These are phyloP conservation scores for Myopa testacea DNA, from an alignment of 2,888 invertebrate species.

Conservation along the genomic window DNA sequence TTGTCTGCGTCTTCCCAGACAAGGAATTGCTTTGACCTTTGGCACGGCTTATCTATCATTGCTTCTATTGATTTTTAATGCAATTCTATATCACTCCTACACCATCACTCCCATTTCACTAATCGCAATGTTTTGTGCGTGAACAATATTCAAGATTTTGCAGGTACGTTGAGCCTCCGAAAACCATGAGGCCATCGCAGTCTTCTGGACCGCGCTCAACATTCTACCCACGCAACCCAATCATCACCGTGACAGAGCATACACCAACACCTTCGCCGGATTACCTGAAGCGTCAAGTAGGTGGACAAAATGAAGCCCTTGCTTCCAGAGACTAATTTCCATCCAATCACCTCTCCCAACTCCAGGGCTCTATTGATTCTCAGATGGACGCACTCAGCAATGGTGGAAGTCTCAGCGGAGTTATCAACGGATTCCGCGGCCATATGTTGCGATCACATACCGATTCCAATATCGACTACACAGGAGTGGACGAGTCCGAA, in stretches of 20 bases:
- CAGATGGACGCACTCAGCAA: constrained; percentile 76
- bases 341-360: neutral
- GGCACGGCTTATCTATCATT: neutral
- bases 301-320: constrained; percentile 28
- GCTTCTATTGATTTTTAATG: constrained; percentile 6
- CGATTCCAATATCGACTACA: constrained; percentile 91
- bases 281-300: constrained; percentile 82
- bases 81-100: constrained; percentile 37
- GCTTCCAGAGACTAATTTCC: neutral
- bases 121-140: constrained; percentile 45
- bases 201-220: constrained; percentile 63
- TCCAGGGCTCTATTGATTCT: constrained; percentile 85
- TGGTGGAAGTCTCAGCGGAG: constrained; percentile 58
- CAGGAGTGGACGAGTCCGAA: constrained; percentile 87
- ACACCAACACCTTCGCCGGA: constrained; percentile 93
- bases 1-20: neutral
- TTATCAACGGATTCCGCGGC: constrained; percentile 65
- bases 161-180: constrained; percentile 68
- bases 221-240: constrained; percentile 85
- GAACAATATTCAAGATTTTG: constrained; percentile 66
- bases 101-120: constrained; percentile 53
- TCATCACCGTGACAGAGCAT: constrained; percentile 96
- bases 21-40: neutral
- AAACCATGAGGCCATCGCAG: constrained; percentile 62
- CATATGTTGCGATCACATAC: constrained; percentile 88